Conservation (phyloP, 2,113 vertebrate genomes). For the Acanthochromis polyacanthus region DNA sequence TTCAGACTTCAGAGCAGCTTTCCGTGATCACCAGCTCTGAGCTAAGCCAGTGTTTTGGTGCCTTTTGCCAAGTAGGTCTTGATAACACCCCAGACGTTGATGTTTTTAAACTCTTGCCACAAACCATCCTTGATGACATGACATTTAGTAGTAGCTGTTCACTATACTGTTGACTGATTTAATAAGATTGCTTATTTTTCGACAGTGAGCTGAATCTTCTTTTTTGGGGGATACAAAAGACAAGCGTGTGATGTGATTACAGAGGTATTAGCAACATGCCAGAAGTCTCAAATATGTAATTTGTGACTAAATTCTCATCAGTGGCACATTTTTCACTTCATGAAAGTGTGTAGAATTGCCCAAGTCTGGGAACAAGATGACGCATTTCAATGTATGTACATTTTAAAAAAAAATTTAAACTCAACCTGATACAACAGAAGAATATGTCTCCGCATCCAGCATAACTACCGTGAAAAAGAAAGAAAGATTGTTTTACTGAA, state of each 20-base stretch:
- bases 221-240: background rate
- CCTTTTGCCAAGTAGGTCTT: conserved; percentile 24
- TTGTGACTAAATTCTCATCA: background rate
- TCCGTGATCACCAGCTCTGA: background rate
- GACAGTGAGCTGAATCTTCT: background rate
- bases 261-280: conserved; percentile 5
- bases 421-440: too few relatives aligned
- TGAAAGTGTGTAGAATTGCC: background rate
- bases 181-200: background rate
- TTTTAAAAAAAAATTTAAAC: too few relatives aligned
- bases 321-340: background rate
- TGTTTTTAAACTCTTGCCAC: too few relatives aligned
- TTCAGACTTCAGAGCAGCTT: background rate
- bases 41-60: conserved; percentile 12
- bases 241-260: background rate
- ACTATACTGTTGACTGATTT: too few relatives aligned
- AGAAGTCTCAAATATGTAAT: conserved; percentile 18
- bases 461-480: too few relatives aligned
- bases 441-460: too few relatives aligned
- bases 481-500: too few relatives aligned
- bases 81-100: background rate
- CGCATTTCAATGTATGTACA: too few relatives aligned
- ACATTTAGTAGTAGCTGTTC: too few relatives aligned
- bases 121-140: too few relatives aligned
- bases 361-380: background rate